A percentile compares a stretch with the other conserved stretches of the same genome.
phyloP scores from a whole-genome alignment of 1,140 invertebrate species.

The Cryptotermes secundus region DNA sequence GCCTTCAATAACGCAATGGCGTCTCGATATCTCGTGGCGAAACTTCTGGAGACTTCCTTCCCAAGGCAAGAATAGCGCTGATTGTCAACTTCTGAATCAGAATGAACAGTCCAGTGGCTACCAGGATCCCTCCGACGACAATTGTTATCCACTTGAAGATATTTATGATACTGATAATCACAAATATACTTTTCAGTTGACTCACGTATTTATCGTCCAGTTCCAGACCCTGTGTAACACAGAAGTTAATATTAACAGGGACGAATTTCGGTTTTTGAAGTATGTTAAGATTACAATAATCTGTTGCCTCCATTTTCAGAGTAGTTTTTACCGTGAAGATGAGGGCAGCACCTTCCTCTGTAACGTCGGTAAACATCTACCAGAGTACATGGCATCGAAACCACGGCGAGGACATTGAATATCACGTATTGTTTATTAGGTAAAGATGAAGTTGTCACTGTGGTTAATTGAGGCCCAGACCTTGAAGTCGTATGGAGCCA shows the following conservation, averaged over 20 bases:
- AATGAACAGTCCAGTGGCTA: background rate
- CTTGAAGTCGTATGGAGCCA: no score
- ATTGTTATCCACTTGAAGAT: background rate
- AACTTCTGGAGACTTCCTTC: background rate
- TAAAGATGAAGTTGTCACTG: no score
- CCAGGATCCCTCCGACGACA: background rate
- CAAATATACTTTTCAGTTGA: background rate
- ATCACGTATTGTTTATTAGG: no score
- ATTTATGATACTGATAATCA: background rate
- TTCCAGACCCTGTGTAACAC: background rate
- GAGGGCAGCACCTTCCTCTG: no score
- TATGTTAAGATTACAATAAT: no score
- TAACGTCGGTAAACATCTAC: no score
- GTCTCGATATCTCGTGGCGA: background rate
- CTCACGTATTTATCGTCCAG: background rate
- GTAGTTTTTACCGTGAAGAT: no score
- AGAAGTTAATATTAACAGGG: background rate
- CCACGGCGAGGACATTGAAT: no score
- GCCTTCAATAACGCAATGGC: background rate
- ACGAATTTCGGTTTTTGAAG: no score
- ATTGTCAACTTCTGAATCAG: background rate
- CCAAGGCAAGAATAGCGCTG: background rate
- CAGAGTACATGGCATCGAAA: no score
- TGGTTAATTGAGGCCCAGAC: no score
- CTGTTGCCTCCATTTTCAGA: no score